Evolutionary conservation across 2,113 vertebrate genomes (phyloP).

Genomic region (Phylloscopus trochilus): DNA sequence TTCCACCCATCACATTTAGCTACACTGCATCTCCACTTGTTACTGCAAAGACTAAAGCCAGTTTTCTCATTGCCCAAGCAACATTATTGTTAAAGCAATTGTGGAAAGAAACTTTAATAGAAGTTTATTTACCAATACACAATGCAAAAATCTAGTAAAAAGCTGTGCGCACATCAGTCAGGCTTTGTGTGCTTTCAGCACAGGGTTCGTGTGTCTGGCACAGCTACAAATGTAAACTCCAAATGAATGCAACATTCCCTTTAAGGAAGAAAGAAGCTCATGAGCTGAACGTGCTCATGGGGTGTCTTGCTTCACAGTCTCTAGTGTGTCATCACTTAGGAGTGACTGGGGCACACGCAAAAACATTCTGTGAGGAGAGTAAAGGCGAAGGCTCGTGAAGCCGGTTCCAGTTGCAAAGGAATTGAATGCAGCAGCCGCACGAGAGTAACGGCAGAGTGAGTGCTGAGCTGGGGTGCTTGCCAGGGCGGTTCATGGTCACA

Average conservation of each 20-base stretch:
- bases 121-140: constrained; percentile 45
- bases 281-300: not conserved
- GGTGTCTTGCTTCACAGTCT: not conserved
- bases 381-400: not conserved
- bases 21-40: not conserved
- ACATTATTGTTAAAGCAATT: not conserved
- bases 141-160: constrained; percentile 26
- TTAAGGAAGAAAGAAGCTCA: not conserved
- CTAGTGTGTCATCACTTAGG: not conserved
- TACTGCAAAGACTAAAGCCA: rapidly evolving
- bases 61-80: not conserved
- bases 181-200: not conserved
- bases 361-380: not conserved
- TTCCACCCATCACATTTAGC: not conserved
- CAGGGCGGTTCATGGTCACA: not conserved
- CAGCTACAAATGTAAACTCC: not conserved
- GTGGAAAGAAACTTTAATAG: constrained; percentile 4
- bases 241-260: constrained; percentile 26
- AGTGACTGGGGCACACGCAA: not conserved
- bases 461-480: not conserved
- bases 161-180: not conserved
- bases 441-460: not conserved
- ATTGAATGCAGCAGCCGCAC: rapidly evolving
- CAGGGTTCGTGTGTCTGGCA: not conserved
- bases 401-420: not conserved